Evolutionary conservation across 2,797 vertebrate genomes (phyloP).

Genomic region (Remorina albescens): DNA sequence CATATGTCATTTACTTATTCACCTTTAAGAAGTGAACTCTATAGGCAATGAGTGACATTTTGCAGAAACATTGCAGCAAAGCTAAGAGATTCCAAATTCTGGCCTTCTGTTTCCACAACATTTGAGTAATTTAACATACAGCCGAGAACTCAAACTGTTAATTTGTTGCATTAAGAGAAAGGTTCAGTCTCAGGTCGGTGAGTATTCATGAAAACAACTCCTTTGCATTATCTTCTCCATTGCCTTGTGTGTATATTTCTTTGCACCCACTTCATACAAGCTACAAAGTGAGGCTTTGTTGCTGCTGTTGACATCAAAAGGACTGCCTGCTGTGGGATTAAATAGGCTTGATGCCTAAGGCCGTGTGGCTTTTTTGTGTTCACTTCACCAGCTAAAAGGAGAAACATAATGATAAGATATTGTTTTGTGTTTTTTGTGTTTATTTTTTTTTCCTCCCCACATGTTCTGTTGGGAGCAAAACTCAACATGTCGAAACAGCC

Average conservation of each 20-base stretch:
- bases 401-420: constrained; percentile 26
- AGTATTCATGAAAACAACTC: constrained; percentile 4
- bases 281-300: constrained; percentile 62
- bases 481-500: constrained; percentile 28
- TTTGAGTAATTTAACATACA: constrained; percentile 10
- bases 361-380: constrained; percentile 31
- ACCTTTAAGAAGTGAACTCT: background rate
- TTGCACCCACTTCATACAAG: constrained; percentile 29
- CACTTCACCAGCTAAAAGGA: constrained; percentile 30
- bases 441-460: constrained; percentile 4
- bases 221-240: constrained; percentile 26
- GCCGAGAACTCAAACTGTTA: background rate
- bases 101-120: constrained; percentile 14
- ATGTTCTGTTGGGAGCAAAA: constrained; percentile 25
- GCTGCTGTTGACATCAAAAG: constrained; percentile 56
- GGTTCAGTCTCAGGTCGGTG: background rate
- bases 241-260: background rate
- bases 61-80: background rate
- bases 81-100: background rate
- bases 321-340: constrained; percentile 55
- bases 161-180: background rate
- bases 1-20: background rate
- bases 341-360: constrained; percentile 36
- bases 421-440: too few species aligned
- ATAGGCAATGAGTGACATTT: constrained; percentile 11